Conservation (phyloP, 1,140 invertebrate species). For the Megalonaias nervosa region DNA sequence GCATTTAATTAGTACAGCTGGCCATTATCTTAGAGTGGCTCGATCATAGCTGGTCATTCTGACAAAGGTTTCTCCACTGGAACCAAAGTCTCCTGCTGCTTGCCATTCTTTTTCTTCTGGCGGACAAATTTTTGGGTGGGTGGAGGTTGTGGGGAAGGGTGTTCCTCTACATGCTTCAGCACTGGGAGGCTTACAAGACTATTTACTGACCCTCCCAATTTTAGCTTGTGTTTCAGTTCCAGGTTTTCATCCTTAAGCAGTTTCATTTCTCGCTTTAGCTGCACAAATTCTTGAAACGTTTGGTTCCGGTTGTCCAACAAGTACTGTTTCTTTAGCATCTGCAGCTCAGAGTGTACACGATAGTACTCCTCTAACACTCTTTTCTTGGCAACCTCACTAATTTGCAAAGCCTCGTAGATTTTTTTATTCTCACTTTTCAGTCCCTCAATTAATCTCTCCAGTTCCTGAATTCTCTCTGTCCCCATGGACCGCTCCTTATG, state of each 20-base stretch:
- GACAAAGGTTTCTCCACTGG: too few species aligned
- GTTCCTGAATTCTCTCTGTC: constrained; percentile 21
- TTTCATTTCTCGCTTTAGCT: constrained; percentile 28
- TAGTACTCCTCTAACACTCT: constrained; percentile 32
- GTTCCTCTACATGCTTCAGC: constrained; percentile 21
- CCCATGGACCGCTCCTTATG: constrained; percentile 33
- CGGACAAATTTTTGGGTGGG: neutral
- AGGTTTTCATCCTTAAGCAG: constrained; percentile 20
- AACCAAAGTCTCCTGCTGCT: too few species aligned
- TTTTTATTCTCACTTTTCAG: constrained; percentile 24
- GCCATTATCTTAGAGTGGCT: too few species aligned
- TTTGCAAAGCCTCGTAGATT: constrained; percentile 22
- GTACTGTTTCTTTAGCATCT: constrained; percentile 26
- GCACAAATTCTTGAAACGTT: constrained; percentile 35
- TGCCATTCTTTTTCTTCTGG: too few species aligned
- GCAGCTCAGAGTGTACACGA: constrained; percentile 14
- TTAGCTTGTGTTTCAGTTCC: constrained; percentile 7
- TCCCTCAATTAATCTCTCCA: constrained; percentile 26
- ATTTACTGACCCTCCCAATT: neutral
- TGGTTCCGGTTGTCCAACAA: constrained; percentile 6
- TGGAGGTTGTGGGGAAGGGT: neutral
- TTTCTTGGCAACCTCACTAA: constrained; percentile 27
- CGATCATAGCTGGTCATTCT: too few species aligned
- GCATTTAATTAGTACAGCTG: too few species aligned
- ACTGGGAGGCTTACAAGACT: constrained; percentile 23